These are phyloP conservation scores for Cichladusa arquata DNA, from an alignment of 2,113 vertebrate genomes.

Conservation along the genomic window DNA sequence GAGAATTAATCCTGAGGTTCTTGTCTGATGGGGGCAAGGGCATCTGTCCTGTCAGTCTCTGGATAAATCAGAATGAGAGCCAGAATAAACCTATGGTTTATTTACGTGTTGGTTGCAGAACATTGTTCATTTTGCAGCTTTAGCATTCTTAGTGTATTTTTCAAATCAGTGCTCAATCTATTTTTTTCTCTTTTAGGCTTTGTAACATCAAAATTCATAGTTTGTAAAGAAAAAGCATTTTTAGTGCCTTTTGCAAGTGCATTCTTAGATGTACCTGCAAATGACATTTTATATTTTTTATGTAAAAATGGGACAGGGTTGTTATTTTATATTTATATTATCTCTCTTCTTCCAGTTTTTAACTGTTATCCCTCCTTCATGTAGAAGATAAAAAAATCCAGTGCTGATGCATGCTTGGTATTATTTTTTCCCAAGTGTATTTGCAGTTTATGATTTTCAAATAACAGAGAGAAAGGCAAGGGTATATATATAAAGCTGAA, in stretches of 20 bases:
- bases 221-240: not conserved
- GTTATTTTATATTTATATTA: not conserved
- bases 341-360: not conserved
- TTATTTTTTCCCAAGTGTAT: conserved; percentile 14
- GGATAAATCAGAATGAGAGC: not conserved
- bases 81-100: not conserved
- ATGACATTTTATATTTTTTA: not conserved
- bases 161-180: not conserved
- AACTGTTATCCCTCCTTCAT: not conserved
- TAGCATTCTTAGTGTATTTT: not conserved
- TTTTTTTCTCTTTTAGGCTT: not conserved
- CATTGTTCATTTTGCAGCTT: not conserved
- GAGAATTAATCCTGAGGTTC: not conserved
- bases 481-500: not conserved
- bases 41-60: not conserved
- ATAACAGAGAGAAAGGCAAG: not conserved
- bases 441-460: conserved; percentile 23
- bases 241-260: not conserved
- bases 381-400: not conserved
- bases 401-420: not conserved
- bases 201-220: not conserved
- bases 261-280: not conserved
- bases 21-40: not conserved
- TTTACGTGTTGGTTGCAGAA: not conserved
- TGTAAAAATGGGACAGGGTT: not conserved